Evolutionary conservation across 2,113 vertebrate genomes (phyloP).

Genomic region (Xenopus laevis): DNA sequence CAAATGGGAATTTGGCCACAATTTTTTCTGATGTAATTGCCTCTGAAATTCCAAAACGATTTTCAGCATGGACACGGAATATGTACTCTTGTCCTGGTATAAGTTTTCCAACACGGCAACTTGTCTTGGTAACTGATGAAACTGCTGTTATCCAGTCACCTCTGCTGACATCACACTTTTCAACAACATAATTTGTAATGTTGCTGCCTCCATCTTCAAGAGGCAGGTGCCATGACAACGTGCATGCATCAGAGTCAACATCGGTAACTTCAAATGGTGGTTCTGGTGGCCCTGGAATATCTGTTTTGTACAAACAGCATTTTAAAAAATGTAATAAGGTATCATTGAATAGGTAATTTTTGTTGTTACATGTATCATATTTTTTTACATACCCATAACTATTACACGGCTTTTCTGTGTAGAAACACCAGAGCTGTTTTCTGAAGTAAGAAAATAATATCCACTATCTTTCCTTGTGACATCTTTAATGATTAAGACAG

Average conservation of each 20-base stretch:
- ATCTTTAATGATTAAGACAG: constrained; percentile 94
- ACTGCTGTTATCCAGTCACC: constrained; percentile 89
- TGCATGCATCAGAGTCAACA: constrained; percentile 90
- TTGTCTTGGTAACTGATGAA: constrained; percentile 84
- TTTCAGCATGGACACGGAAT: constrained; percentile 94
- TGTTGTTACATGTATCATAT: background rate
- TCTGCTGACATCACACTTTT: constrained; percentile 88
- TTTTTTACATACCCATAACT: constrained; percentile 80
- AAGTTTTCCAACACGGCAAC: constrained; percentile 89
- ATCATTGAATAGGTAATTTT: background rate
- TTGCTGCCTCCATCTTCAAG: constrained; percentile 93
- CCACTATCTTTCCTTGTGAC: constrained; percentile 88
- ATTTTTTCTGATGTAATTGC: constrained; percentile 83
- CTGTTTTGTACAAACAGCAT: constrained; percentile 61
- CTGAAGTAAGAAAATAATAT: constrained; percentile 86
- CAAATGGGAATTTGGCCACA: constrained; percentile 88
- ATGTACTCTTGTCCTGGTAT: constrained; percentile 87
- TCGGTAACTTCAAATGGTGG: constrained; percentile 90
- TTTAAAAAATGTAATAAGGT: background rate
- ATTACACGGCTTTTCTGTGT: constrained; percentile 78
- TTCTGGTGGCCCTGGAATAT: constrained; percentile 90
- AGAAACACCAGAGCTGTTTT: constrained; percentile 83
- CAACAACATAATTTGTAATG: constrained; percentile 96
- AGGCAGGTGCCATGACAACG: constrained; percentile 88
- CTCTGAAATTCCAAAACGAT: constrained; percentile 93